phyloP scores from a whole-genome alignment of 2,113 vertebrate genomes.

The Cnemophilus loriae region DNA sequence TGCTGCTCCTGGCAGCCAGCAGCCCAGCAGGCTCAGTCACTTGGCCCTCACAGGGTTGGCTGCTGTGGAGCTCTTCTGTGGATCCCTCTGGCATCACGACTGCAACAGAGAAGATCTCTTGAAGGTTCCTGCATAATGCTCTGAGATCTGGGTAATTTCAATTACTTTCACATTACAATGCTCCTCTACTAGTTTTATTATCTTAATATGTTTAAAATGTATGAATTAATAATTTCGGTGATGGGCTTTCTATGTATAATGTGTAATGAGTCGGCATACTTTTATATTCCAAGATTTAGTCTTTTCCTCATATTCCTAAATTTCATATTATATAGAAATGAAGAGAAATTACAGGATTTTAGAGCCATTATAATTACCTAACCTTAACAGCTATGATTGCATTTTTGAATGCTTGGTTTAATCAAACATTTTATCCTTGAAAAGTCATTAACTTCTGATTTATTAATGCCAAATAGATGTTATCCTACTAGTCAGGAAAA shows the following conservation, averaged over 20 bases:
- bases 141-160: not conserved
- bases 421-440: not conserved
- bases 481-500: not conserved
- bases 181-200: not conserved
- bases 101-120: not conserved
- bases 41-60: constrained; percentile 1
- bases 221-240: not conserved
- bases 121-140: not conserved
- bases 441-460: not conserved
- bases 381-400: not conserved
- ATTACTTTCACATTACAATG: not conserved
- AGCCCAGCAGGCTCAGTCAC: not conserved
- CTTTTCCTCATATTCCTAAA: not conserved
- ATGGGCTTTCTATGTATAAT: not conserved
- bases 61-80: constrained; percentile 23
- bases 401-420: not conserved
- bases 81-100: constrained; percentile 47
- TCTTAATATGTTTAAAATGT: not conserved
- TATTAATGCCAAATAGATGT: not conserved
- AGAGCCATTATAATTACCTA: not conserved
- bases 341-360: not conserved
- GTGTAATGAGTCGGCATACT: not conserved
- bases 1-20: not conserved
- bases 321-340: not conserved
- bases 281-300: not conserved